A percentile compares a stretch with the other conserved stretches of the same genome.
Conservation (phyloP, 2,888 invertebrate species). For the Hirtodrosophila duncani region DNA sequence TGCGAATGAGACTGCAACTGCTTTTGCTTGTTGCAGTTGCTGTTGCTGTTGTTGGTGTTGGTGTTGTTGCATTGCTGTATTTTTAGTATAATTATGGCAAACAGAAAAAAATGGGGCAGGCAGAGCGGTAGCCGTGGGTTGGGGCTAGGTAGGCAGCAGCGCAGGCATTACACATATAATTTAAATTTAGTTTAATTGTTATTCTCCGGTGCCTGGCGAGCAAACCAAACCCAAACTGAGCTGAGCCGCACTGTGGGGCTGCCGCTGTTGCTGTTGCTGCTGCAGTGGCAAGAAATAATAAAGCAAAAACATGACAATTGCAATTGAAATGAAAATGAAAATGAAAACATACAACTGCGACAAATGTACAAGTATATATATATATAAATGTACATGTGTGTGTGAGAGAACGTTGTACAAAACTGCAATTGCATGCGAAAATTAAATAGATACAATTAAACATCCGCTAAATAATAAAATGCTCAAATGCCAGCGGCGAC, state of each 20-base stretch:
- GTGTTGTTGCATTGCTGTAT: constrained; percentile 18
- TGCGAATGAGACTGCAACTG: constrained; percentile 31
- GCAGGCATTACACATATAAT: constrained; percentile 69
- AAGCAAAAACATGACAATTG: constrained; percentile 60
- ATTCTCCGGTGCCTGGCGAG: constrained; percentile 60
- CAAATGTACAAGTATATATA: no score
- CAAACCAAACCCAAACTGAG: constrained; percentile 15
- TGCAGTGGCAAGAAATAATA: constrained; percentile 37
- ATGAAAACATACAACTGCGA: constrained; percentile 26
- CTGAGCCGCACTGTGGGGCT: no score
- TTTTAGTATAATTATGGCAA: constrained; percentile 64
- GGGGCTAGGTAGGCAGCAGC: constrained; percentile 18
- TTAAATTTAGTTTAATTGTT: constrained; percentile 73
- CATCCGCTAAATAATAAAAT: constrained; percentile 77
- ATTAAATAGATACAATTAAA: constrained; percentile 77
- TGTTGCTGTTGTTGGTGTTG: constrained; percentile 5
- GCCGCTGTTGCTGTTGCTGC: constrained; percentile 29
- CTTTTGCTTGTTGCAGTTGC: constrained; percentile 1
- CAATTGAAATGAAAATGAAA: constrained; percentile 51
- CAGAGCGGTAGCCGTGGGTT: neutral
- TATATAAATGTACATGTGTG: no score
- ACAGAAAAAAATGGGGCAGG: constrained; percentile 23
- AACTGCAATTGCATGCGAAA: constrained; percentile 50
- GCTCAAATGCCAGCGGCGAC: constrained; percentile 61
- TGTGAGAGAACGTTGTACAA: neutral